These are phyloP conservation scores for Tauraco hartlaubi DNA, from an alignment of 2,797 vertebrate genomes.

Conservation along the genomic window DNA sequence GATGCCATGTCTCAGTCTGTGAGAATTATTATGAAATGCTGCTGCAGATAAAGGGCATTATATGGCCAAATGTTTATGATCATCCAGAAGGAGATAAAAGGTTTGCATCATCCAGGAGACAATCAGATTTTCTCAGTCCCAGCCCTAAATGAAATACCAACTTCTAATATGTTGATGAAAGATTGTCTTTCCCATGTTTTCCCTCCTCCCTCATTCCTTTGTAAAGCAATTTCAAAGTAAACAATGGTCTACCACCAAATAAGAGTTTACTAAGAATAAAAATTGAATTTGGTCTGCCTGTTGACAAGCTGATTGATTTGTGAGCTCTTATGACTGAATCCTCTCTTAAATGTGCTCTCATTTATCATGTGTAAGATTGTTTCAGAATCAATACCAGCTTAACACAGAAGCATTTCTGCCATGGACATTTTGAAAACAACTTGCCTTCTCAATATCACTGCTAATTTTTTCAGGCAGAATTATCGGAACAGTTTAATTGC, in stretches of 20 bases:
- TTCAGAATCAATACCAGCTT: slow-evolving; percentile 96
- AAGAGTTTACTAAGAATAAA: slow-evolving; percentile 96
- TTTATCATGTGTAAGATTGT: slow-evolving; percentile 96
- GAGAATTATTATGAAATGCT: not conserved
- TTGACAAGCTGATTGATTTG: slow-evolving; percentile 99
- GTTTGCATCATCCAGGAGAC: not conserved
- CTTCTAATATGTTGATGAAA: slow-evolving; percentile 65
- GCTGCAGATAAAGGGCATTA: not conserved
- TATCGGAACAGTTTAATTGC: slow-evolving; percentile 84
- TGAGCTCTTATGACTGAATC: slow-evolving; percentile 95
- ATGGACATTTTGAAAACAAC: slow-evolving; percentile 85
- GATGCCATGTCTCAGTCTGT: not conserved
- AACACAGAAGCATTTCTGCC: slow-evolving; percentile 88
- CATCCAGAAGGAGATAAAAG: not conserved
- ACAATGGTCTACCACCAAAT: slow-evolving; percentile 82
- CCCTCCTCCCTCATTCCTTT: slow-evolving; percentile 49
- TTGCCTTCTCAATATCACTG: slow-evolving; percentile 88
- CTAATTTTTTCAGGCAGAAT: slow-evolving; percentile 94
- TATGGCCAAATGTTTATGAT: not conserved
- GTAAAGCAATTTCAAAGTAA: slow-evolving; percentile 80
- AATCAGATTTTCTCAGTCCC: not conserved
- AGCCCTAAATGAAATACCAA: not conserved
- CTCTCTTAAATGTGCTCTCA: slow-evolving; percentile 91
- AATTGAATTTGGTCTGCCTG: slow-evolving; percentile 97
- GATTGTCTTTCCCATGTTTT: slow-evolving; percentile 59